phyloP scores from a whole-genome alignment of 2,113 vertebrate species.

The Telmatochromis brachygnathus region DNA sequence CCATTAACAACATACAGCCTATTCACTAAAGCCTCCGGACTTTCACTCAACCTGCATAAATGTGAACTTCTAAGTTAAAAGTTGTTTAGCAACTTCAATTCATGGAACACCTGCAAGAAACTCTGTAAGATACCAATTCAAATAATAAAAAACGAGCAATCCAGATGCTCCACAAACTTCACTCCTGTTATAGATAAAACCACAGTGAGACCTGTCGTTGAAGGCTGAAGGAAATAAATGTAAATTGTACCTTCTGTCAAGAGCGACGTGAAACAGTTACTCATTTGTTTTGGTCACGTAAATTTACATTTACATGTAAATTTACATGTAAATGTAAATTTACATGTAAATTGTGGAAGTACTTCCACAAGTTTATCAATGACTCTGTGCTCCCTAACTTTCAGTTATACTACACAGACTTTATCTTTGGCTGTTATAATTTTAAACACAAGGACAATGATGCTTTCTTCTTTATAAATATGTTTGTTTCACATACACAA shows the following conservation, averaged over 20 bases:
- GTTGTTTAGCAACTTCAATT: not conserved
- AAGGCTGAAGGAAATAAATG: not conserved
- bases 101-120: accelerated
- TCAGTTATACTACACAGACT: too few species aligned
- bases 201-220: not conserved
- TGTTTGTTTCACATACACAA: not conserved
- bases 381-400: too few species aligned
- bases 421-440: too few species aligned
- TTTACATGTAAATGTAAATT: too few species aligned
- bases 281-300: too few species aligned
- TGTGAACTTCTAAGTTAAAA: not conserved
- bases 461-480: too few species aligned
- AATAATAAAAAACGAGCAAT: accelerated
- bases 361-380: too few species aligned
- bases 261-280: too few species aligned
- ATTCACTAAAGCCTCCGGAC: not conserved
- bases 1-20: not conserved
- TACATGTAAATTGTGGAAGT: too few species aligned
- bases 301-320: too few species aligned
- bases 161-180: not conserved
- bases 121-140: not conserved
- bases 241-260: too few species aligned
- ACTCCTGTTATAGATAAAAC: accelerated
- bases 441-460: too few species aligned
- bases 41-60: not conserved